Evolutionary conservation across 2,113 vertebrate genomes (phyloP), one percentile per base, ranked within the genome.

Genomic region (Craseonycteris thonglongyai): DNA sequence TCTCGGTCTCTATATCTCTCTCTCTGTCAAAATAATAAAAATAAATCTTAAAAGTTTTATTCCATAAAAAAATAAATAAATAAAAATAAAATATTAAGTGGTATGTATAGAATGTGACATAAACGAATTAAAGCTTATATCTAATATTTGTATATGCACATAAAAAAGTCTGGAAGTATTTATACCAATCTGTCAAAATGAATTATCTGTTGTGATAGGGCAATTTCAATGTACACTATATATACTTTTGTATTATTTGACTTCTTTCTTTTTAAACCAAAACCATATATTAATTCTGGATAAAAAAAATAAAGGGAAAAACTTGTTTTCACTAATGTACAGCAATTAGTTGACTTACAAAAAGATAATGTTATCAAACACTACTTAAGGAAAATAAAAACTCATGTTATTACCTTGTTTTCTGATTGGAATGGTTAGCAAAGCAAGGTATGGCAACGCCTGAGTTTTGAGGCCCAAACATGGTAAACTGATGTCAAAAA

Each of bases 401-500:
- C 5, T 3, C 15, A 61, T n/a, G 2, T 81, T n/a, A 69, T 84
- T 98, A 99, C 99, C 99, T 99, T 98, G 99, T 95, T 99, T 99
- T 98, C 99, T 99, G 98, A 99, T 98, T 26, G 99, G 99, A 96
- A 99, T 99, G 97, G 98, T 98, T 83, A 99, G 98, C 97, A 99
- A 97, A 61, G 99, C 98, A 80, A 99, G 98, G 49, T 99, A 99
- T 13, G 99, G 99, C 97, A 99, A 98, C 10, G 99, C 96, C 75
- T 99, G 98, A 6, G 99, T 99, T 96, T 99, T 99, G 88, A 99
- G 99, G 92, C 98, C 99, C 63, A 99, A 66, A 0, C 99, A 98
- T 18, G 99, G 97, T 56, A 99, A 98, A 96, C 99, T 99, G 98
- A 99, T 99, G 98, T 97, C 99, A 97, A 98, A 97, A 99, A 99